A percentile compares a stretch with the other conserved stretches of the same genome.
Evolutionary conservation across 2,888 invertebrate genomes (phyloP).

Genomic region (Erebia ligea): DNA sequence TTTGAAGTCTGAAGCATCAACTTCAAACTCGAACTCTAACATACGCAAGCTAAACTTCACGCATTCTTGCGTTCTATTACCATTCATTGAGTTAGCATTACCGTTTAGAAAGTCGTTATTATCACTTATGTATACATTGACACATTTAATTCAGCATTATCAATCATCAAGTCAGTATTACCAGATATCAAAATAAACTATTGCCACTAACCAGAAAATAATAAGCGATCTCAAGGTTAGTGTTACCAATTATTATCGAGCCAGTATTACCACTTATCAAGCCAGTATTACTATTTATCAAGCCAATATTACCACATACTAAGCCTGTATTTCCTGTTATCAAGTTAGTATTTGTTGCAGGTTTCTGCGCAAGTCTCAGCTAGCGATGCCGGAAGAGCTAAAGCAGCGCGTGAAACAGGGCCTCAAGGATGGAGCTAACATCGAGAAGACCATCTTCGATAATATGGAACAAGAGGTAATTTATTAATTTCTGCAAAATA

Average conservation of each 20-base stretch:
- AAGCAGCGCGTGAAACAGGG: slow-evolving; percentile 89
- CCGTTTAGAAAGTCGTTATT: not conserved
- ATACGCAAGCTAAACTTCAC: too few species aligned
- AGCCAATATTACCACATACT: not conserved
- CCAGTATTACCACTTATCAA: not conserved
- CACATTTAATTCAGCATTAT: not conserved
- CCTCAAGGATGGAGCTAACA: slow-evolving; percentile 87
- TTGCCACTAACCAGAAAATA: too few species aligned
- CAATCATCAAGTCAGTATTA: not conserved
- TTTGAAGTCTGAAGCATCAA: too few species aligned
- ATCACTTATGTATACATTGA: not conserved
- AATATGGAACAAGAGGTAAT: slow-evolving; percentile 88
- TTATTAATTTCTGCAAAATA: not conserved
- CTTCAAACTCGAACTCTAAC: too few species aligned
- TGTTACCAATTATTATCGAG: not conserved
- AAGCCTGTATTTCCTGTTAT: not conserved
- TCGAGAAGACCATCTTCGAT: slow-evolving; percentile 92
- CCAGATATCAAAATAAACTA: not conserved
- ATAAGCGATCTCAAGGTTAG: too few species aligned
- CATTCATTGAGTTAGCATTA: not conserved
- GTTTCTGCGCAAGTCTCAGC: slow-evolving; percentile 91
- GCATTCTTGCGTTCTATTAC: too few species aligned
- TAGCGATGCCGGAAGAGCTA: slow-evolving; percentile 92
- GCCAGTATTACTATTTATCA: not conserved
- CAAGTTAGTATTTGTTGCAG: slow-evolving; percentile 55